Evolutionary conservation across 2,797 vertebrate genomes (phyloP).

Genomic region (Acipenser ruthenus): DNA sequence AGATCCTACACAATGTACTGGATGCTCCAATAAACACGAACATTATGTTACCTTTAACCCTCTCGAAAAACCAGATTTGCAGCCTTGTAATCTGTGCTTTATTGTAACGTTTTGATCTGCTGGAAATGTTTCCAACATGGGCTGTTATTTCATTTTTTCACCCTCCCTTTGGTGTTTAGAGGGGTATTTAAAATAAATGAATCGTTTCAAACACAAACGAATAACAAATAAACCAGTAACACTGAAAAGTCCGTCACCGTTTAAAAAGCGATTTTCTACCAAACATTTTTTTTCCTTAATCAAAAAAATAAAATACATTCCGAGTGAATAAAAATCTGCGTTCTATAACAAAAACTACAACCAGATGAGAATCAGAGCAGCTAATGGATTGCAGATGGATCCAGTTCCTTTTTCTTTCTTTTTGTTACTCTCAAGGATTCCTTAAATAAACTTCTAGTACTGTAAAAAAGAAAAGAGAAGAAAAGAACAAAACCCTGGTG

Average conservation of each 20-base stretch:
- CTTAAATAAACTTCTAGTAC: slow-evolving; percentile 32
- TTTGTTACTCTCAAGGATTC: slow-evolving; percentile 28
- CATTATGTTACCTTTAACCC: slow-evolving; percentile 7
- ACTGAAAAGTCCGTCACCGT: neutral
- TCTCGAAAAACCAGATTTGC: neutral
- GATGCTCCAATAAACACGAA: slow-evolving; percentile 4
- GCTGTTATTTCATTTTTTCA: slow-evolving; percentile 13
- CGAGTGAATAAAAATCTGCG: slow-evolving; percentile 33
- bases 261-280: slow-evolving; percentile 1
- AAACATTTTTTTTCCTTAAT: neutral
- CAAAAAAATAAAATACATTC: slow-evolving; percentile 26
- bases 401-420: slow-evolving; percentile 11
- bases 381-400: slow-evolving; percentile 40
- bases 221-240: neutral
- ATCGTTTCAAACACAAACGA: neutral
- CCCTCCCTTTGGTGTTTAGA: neutral
- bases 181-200: slow-evolving; percentile 16
- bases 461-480: slow-evolving; percentile 17
- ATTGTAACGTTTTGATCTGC: slow-evolving; percentile 36
- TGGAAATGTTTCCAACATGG: slow-evolving; percentile 22
- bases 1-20: neutral
- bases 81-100: slow-evolving; percentile 4
- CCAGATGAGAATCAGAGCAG: slow-evolving; percentile 35
- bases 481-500: neutral
- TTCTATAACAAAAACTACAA: slow-evolving; percentile 39